phyloP scores from a whole-genome alignment of 1,140 invertebrate genomes.

The Drosophila lacteicornis region DNA sequence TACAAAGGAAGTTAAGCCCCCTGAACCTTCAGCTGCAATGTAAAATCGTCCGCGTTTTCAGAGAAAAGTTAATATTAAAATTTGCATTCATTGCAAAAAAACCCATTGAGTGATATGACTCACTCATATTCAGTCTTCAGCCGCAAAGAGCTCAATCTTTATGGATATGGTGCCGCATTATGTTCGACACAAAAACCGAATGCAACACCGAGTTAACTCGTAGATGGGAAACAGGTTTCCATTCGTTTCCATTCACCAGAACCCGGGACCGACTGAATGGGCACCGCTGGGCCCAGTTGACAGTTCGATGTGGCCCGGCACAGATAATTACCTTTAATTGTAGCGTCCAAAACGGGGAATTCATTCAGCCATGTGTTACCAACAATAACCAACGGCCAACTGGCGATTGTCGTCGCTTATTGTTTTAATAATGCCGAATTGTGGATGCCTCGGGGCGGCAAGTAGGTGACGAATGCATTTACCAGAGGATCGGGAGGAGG shows the following conservation, averaged over 20 bases:
- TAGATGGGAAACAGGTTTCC: constrained; percentile 40
- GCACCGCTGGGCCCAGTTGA: constrained; percentile 23
- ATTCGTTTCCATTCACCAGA: constrained; percentile 44
- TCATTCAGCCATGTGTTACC: constrained; percentile 61
- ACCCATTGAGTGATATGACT: constrained; percentile 16
- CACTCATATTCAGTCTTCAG: not conserved
- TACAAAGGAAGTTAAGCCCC: no score
- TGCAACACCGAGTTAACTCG: constrained; percentile 23
- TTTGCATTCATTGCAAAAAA: not conserved
- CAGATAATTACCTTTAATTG: constrained; percentile 79
- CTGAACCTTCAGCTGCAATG: not conserved
- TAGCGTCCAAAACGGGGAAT: constrained; percentile 63
- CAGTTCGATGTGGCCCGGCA: constrained; percentile 50
- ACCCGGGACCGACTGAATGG: constrained; percentile 30
- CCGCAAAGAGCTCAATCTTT: constrained; percentile 3
- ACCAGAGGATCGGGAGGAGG: constrained; percentile 14
- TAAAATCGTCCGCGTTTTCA: not conserved
- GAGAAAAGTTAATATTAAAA: not conserved
- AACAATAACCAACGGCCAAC: constrained; percentile 40
- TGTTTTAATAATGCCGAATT: constrained; percentile 62
- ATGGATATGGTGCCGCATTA: constrained; percentile 7
- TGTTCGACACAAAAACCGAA: constrained; percentile 23
- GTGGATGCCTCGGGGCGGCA: constrained; percentile 36
- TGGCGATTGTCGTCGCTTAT: constrained; percentile 72
- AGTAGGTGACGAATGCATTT: constrained; percentile 56